phyloP scores from a whole-genome alignment of 2,797 vertebrate genomes.

The Anguilla obscura region DNA sequence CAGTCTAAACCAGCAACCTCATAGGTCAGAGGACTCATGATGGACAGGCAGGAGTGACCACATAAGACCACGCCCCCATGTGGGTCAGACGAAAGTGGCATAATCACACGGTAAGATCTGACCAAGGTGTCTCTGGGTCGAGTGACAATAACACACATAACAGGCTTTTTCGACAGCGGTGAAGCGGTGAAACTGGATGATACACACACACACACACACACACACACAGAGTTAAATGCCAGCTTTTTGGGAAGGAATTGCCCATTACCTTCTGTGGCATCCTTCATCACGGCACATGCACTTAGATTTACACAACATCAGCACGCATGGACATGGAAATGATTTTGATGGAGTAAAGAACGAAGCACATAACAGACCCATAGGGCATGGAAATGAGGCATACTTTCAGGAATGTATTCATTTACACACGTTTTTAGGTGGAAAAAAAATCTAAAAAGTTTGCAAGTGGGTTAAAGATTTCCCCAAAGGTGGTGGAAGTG shows the following conservation, averaged over 20 bases:
- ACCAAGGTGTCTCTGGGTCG: neutral
- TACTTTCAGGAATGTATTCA: neutral
- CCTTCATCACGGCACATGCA: neutral
- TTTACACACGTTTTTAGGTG: neutral
- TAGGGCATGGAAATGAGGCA: neutral
- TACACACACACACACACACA: neutral
- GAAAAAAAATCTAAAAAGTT: neutral
- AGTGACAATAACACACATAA: neutral
- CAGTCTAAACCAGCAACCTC: neutral
- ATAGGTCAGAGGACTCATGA: too few relatives aligned
- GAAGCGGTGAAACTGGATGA: neutral
- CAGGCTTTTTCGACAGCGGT: neutral
- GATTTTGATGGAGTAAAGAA: neutral
- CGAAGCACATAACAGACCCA: neutral
- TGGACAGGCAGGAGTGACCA: neutral
- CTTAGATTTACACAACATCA: neutral
- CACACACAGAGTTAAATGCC: neutral
- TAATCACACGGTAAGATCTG: neutral
- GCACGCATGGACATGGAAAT: neutral
- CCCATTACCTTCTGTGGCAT: neutral
- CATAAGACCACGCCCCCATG: neutral
- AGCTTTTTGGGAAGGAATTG: neutral
- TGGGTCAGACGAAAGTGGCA: neutral
- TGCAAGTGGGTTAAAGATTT: neutral
- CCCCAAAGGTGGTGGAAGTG: neutral